Evolutionary conservation across 2,888 invertebrate genomes (phyloP).

Genomic region (Toxonevra muliebris): DNA sequence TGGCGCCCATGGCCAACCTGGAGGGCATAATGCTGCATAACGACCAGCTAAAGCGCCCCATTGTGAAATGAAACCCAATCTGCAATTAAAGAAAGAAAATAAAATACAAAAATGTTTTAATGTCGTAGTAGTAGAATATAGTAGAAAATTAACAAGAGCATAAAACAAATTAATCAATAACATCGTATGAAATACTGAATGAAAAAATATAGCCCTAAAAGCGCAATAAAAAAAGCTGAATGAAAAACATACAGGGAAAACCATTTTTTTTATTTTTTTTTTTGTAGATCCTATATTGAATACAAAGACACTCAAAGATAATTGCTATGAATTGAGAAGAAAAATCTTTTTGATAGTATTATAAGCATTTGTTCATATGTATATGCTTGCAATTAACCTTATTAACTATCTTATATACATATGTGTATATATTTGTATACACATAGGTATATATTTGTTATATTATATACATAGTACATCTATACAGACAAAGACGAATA

Average conservation of each 20-base stretch:
- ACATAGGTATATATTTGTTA: conserved; percentile 1
- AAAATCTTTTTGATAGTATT: no score
- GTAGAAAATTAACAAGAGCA: background rate
- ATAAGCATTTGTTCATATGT: no score
- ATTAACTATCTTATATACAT: conserved; percentile 7
- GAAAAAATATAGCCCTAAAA: no score
- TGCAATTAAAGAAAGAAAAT: conserved; percentile 65
- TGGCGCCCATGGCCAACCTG: conserved; percentile 72
- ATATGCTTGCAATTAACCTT: no score
- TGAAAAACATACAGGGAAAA: no score
- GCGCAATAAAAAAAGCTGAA: no score
- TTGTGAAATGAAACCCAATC: conserved; percentile 83
- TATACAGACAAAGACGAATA: background rate
- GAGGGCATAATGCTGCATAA: conserved; percentile 76
- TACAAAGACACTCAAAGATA: no score
- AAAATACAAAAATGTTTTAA: conserved; percentile 16
- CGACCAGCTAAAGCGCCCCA: conserved; percentile 81
- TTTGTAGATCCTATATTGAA: no score
- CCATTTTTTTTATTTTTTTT: no score
- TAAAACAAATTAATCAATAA: background rate
- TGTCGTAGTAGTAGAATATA: background rate
- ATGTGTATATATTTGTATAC: background rate
- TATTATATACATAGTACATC: background rate
- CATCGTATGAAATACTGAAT: background rate
- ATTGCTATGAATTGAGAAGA: background rate